Conservation (phyloP, 2,888 invertebrate genomes). For the Pterostichus niger region DNA sequence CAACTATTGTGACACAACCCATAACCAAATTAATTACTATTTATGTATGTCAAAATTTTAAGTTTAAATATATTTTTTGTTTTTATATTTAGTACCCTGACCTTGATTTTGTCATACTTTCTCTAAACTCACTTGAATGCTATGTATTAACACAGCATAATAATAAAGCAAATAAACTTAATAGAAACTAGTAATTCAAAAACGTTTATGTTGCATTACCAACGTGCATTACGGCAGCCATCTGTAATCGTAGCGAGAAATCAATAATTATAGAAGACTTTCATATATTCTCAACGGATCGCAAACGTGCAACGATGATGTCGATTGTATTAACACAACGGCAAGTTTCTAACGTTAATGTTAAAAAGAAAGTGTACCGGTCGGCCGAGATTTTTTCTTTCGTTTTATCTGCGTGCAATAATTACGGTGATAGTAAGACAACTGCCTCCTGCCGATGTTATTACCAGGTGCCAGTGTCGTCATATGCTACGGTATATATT, state of each 20-base stretch:
- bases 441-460: not conserved
- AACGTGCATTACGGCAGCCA: not conserved
- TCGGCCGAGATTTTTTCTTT: constrained; percentile 12
- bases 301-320: constrained; percentile 14
- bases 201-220: no score
- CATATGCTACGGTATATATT: not conserved
- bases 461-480: not conserved
- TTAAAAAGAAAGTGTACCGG: constrained; percentile 35
- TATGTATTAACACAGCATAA: no score
- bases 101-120: no score
- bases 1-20: no score
- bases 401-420: constrained; percentile 10
- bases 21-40: no score
- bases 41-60: no score
- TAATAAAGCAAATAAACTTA: no score
- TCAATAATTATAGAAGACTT: constrained; percentile 24
- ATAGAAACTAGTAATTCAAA: no score
- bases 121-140: no score
- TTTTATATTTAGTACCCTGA: no score
- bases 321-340: not conserved
- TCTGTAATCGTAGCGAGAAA: constrained; percentile 9
- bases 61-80: no score
- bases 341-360: constrained; percentile 38
- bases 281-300: not conserved
- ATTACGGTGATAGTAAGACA: constrained; percentile 16